Percentiles rank a stretch among this genome's conserved stretches.
phyloP scores from a whole-genome alignment of 2,888 invertebrate species.

The Ethmia dodecea region DNA sequence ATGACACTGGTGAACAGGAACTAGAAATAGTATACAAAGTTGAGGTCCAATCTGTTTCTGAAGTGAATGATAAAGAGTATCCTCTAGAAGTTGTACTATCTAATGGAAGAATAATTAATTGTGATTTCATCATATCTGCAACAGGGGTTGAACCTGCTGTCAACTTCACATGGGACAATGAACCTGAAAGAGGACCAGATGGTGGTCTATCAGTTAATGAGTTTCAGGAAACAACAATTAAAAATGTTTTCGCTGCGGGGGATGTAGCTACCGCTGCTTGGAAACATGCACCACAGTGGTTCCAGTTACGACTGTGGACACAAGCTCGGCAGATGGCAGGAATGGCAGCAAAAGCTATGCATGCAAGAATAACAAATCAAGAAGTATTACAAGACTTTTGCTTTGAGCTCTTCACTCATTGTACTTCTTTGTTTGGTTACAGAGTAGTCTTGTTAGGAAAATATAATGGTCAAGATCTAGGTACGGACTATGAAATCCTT shows the following conservation, averaged over 20 bases:
- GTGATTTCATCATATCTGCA: conserved; percentile 96
- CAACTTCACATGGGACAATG: conserved; percentile 72
- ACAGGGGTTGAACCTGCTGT: conserved; percentile 91
- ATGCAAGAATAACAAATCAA: conserved; percentile 77
- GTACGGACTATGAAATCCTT: conserved; percentile 88
- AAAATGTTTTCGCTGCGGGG: conserved; percentile 94
- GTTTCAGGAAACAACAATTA: conserved; percentile 87
- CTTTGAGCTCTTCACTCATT: conserved; percentile 98
- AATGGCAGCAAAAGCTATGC: conserved; percentile 95
- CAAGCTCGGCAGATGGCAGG: conserved; percentile 98
- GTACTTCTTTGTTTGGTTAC: conserved; percentile 95
- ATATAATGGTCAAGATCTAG: conserved; percentile 94
- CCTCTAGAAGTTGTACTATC: conserved; percentile 85
- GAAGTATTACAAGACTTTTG: conserved; percentile 92
- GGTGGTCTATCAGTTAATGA: conserved; percentile 93
- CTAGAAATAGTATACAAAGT: conserved; percentile 80
- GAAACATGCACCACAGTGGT: conserved; percentile 89
- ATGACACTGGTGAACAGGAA: conserved; percentile 67
- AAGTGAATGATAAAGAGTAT: conserved; percentile 66
- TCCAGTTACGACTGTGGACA: conserved; percentile 97
- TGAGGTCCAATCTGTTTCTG: conserved; percentile 67
- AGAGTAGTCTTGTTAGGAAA: conserved; percentile 95
- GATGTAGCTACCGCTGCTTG: conserved; percentile 94
- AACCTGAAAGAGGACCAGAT: conserved; percentile 79
- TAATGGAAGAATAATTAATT: conserved; percentile 83